Conservation (phyloP, 2,113 vertebrate species). For the Gila orcuttii region DNA sequence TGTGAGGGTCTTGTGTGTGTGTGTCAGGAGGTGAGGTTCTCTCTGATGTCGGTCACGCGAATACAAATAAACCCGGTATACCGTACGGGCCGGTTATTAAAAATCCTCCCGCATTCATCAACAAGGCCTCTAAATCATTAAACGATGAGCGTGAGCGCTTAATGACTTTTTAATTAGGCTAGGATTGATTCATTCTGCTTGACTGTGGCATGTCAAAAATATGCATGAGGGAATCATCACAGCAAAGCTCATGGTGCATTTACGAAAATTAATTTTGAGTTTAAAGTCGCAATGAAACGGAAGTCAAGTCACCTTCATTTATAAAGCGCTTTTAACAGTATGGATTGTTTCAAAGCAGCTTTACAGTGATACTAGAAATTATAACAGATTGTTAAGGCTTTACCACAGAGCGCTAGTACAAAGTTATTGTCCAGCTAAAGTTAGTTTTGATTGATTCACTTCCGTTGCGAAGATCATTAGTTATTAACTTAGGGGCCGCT, state of each 20-base stretch:
- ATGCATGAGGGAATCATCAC: neutral
- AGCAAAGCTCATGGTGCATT: neutral
- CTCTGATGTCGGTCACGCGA: conserved; percentile 42
- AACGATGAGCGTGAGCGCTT: conserved; percentile 33
- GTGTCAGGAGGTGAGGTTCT: neutral
- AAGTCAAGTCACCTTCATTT: no score
- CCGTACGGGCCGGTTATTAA: conserved; percentile 27
- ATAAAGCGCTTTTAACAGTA: no score
- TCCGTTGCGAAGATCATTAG: no score
- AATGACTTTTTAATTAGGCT: conserved; percentile 44
- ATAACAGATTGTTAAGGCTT: no score
- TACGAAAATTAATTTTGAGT: neutral
- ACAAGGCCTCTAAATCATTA: conserved; percentile 45
- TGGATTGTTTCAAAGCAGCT: no score
- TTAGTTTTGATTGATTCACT: no score
- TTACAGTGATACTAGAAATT: no score
- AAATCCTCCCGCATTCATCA: conserved; percentile 43
- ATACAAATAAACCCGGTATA: conserved; percentile 39
- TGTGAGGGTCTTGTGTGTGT: neutral
- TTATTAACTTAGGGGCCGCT: no score
- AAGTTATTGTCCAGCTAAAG: no score
- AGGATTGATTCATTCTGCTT: conserved; percentile 47
- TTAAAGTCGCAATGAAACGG: no score
- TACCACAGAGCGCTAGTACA: no score
- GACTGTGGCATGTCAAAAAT: conserved; percentile 42